Evolutionary conservation across 2,888 invertebrate species (phyloP).

Genomic region (Apantesis nais): DNA sequence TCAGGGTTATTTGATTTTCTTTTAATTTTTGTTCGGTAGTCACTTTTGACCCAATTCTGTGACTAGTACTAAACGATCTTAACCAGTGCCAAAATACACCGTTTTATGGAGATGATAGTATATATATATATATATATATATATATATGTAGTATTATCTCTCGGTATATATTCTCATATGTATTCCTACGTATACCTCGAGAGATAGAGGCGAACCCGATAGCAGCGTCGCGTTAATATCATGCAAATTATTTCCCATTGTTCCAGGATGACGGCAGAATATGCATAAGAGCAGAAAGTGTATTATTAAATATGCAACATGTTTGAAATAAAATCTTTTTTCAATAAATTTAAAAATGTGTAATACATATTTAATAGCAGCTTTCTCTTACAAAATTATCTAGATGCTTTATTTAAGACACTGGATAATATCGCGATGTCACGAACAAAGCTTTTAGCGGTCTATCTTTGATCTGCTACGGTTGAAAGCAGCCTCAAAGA

Average conservation of each 20-base stretch:
- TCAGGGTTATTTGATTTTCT: background rate
- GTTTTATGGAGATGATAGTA: background rate
- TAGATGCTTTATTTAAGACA: background rate
- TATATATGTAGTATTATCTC: no score
- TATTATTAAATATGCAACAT: background rate
- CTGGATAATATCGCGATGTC: background rate
- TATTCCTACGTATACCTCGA: no score
- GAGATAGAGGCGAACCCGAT: background rate
- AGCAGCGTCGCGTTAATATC: background rate
- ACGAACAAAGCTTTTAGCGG: conserved; percentile 9
- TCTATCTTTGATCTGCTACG: conserved; percentile 7
- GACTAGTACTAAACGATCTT: background rate
- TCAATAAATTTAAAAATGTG: background rate
- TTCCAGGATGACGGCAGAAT: background rate
- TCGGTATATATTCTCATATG: no score
- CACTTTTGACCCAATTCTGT: background rate
- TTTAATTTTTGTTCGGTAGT: background rate
- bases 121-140: no score
- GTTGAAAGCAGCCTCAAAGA: conserved; percentile 9
- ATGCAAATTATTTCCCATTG: background rate
- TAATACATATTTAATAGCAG: background rate
- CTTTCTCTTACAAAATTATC: background rate
- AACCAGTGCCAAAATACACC: background rate
- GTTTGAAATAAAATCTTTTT: background rate
- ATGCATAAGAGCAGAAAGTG: background rate